Base-by-base conservation (phyloP, 2,888 invertebrate species). In the Pogonocherus hispidulus region DNA sequence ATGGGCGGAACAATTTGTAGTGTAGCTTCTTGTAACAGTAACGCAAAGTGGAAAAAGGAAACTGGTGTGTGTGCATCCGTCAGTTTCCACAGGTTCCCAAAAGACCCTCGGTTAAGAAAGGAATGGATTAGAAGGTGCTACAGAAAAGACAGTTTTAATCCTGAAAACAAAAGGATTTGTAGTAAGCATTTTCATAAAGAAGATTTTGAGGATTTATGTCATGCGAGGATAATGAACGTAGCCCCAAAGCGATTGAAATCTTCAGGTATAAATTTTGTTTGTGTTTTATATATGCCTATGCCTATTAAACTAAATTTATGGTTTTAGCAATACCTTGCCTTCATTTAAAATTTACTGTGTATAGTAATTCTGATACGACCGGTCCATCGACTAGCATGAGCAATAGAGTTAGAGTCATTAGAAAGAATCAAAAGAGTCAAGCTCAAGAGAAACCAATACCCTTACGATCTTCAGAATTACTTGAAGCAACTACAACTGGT, bases 21-120 rank as follows among this genome's bases (percentile, higher is more conserved):
- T 51, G 63, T 62, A 8, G 60, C 47, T 49, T 22, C 49, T 23
- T 62, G 62, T 32, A 51, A 22, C 19, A 63, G 51, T 51, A 51
- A 63, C 6, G 14, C 16, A 44, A 44, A 44, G 4, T 8, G 8
- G 44, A 14, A 44, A 44, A 44, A 1, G 2, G 14, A 44, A 44
- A 18, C 16, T 1, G 44, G n/a, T n/a, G n/a, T n/a, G n/a, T n/a
- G 44, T 6, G 44, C 11, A 18, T 44, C 8, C 3, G 14, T 16
- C 14, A 44, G 44, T 18, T 44, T 16, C 1, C 44, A 44, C n/a
- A 44, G 44, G 3, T 52, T 63, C 37, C 11, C 49, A 63, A 52
- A 52, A 63, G 52, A 16, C 19, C 4, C 18, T 44, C 44, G 14
- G n/a, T 14, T 44, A 44, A 44, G n/a, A 27, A 35, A 16, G 19